A percentile compares a stretch with the other conserved stretches of the same genome.
These are phyloP conservation scores for Halcyon leucocephala DNA, from an alignment of 2,797 vertebrate species.

Conservation along the genomic window DNA sequence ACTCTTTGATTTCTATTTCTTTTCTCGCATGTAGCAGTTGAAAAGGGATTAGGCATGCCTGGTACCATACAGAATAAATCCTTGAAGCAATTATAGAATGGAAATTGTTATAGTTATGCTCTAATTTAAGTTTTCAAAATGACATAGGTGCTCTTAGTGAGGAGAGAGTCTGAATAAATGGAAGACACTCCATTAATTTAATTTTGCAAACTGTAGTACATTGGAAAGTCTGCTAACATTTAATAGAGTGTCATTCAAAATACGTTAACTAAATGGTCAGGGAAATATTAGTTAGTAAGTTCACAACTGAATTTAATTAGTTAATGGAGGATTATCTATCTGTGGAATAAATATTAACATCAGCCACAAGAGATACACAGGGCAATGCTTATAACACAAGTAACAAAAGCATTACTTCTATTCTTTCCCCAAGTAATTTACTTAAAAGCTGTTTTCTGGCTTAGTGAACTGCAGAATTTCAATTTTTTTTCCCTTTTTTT, in stretches of 20 bases:
- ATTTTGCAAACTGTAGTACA: neutral
- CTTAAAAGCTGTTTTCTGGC: neutral
- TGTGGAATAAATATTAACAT: neutral
- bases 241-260: slow-evolving; percentile 30
- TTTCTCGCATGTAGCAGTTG: neutral
- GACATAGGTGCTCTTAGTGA: slow-evolving; percentile 1
- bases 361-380: neutral
- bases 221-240: neutral
- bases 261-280: neutral
- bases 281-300: slow-evolving; percentile 16
- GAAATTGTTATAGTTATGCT: neutral
- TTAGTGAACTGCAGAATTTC: neutral
- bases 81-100: neutral
- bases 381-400: neutral
- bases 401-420: neutral
- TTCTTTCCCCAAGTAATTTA: neutral
- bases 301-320: slow-evolving; percentile 32
- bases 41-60: slow-evolving; percentile 3
- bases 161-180: neutral
- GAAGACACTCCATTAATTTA: slow-evolving; percentile 15
- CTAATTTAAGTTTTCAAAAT: slow-evolving; percentile 37
- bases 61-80: neutral
- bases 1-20: neutral
- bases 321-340: slow-evolving; percentile 11
- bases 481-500: neutral